These are phyloP conservation scores for Campoplex capitator DNA, from an alignment of 2,888 invertebrate species.

Conservation along the genomic window DNA sequence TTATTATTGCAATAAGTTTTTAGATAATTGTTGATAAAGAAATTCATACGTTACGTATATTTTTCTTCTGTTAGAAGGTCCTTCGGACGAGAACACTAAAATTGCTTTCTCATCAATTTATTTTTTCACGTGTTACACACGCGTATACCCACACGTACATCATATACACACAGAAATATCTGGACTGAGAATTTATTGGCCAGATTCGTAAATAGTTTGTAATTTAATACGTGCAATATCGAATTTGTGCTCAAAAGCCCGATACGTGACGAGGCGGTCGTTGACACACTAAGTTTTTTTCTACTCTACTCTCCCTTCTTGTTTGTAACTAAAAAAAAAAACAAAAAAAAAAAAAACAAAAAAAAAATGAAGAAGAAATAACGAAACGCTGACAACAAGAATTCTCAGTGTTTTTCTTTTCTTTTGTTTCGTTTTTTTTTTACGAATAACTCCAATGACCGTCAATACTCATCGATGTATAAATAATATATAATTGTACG, in stretches of 20 bases:
- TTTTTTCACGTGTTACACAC: neutral
- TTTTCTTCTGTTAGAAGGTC: neutral
- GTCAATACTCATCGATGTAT: slow-evolving; percentile 42
- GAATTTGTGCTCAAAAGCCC: slow-evolving; percentile 64
- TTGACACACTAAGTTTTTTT: slow-evolving; percentile 33
- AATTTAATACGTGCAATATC: slow-evolving; percentile 60
- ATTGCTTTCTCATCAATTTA: slow-evolving; percentile 2
- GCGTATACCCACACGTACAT: neutral
- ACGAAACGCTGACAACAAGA: neutral
- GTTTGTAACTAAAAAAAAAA: neutral
- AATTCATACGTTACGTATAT: neutral
- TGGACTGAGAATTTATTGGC: slow-evolving; percentile 30
- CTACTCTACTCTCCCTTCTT: slow-evolving; percentile 1
- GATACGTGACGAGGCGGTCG: slow-evolving; percentile 50
- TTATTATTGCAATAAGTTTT: slow-evolving; percentile 43
- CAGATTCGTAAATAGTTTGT: slow-evolving; percentile 53
- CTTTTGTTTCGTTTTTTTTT: slow-evolving; percentile 10
- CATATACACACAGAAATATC: neutral
- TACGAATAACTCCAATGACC: slow-evolving; percentile 37
- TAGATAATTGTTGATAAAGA: slow-evolving; percentile 22
- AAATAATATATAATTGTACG: slow-evolving; percentile 22
- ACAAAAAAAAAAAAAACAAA: neutral
- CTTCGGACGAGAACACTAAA: slow-evolving; percentile 4
- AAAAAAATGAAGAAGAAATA: slow-evolving; percentile 16
- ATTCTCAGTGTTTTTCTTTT: slow-evolving; percentile 3